A percentile compares a stretch with the other conserved stretches of the same genome.
These are phyloP conservation scores for Callipepla californica DNA, from an alignment of 2,113 vertebrate species.

Conservation along the genomic window DNA sequence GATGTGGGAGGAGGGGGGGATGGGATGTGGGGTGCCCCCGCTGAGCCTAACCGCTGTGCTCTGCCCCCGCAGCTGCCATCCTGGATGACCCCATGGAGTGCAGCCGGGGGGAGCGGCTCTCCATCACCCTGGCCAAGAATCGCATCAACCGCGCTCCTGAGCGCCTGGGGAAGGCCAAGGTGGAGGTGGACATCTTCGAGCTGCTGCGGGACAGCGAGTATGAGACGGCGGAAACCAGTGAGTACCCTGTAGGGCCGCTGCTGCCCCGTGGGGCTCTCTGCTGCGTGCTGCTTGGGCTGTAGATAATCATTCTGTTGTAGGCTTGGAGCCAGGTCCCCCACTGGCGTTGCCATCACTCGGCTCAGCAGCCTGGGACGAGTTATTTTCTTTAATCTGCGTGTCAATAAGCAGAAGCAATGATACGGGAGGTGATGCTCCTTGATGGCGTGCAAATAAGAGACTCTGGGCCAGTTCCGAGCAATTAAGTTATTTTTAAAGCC, in stretches of 20 bases:
- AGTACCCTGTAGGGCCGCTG: constrained; percentile 50
- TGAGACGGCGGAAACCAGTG: constrained; percentile 98
- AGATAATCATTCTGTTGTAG: rapidly evolving
- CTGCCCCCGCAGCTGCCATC: constrained; percentile 83
- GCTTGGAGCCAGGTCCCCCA: background rate
- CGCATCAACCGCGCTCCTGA: constrained; percentile 93
- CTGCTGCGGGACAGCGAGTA: constrained; percentile 97
- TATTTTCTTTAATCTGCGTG: background rate
- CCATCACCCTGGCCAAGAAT: constrained; percentile 97
- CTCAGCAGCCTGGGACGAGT: background rate
- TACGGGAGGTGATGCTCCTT: background rate
- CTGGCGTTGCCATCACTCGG: background rate
- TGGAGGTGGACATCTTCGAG: constrained; percentile 98
- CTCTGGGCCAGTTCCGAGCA: constrained; percentile 2
- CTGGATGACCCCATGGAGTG: constrained; percentile 99
- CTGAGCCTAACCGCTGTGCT: background rate
- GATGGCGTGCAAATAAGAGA: constrained; percentile 12
- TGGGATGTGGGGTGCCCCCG: rapidly evolving
- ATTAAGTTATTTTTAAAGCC: constrained; percentile 18
- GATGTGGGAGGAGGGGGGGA: rapidly evolving
- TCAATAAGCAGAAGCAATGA: background rate
- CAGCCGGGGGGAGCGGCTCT: constrained; percentile 95
- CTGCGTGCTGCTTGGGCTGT: rapidly evolving
- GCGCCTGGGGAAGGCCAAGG: constrained; percentile 90
- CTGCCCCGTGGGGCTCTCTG: background rate